These are phyloP conservation scores for Halcyon malimbica DNA, from an alignment of 2,113 vertebrate species.

Conservation along the genomic window DNA sequence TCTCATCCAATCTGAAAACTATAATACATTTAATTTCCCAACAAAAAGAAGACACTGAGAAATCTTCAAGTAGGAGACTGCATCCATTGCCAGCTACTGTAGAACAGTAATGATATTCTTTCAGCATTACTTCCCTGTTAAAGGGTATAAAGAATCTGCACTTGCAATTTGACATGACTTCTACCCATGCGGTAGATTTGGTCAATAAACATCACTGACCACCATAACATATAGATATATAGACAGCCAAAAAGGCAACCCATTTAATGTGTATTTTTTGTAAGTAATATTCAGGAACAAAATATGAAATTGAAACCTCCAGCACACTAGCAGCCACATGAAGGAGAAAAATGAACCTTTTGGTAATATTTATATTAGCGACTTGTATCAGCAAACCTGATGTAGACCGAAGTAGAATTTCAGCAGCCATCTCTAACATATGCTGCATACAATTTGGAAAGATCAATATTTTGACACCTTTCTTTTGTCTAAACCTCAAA, in stretches of 20 bases:
- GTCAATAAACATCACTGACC: neutral
- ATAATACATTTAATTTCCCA: neutral
- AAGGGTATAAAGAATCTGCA: neutral
- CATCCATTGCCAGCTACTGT: neutral
- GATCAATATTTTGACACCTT: conserved; percentile 46
- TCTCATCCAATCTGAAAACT: neutral
- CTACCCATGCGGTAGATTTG: neutral
- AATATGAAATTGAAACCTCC: neutral
- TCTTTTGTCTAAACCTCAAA: neutral
- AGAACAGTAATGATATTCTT: neutral
- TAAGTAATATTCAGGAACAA: neutral
- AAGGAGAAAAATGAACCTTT: neutral
- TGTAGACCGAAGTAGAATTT: neutral
- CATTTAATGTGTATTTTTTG: neutral
- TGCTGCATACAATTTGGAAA: neutral
- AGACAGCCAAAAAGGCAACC: neutral
- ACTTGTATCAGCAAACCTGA: neutral
- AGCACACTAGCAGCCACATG: neutral
- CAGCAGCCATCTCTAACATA: neutral
- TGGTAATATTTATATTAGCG: neutral
- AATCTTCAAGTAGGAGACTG: neutral
- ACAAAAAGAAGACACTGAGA: neutral
- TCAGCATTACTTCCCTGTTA: neutral
- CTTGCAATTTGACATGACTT: neutral
- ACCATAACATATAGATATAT: neutral